Conservation (phyloP, 2,113 vertebrate genomes). For the Lucifuga dentata region DNA sequence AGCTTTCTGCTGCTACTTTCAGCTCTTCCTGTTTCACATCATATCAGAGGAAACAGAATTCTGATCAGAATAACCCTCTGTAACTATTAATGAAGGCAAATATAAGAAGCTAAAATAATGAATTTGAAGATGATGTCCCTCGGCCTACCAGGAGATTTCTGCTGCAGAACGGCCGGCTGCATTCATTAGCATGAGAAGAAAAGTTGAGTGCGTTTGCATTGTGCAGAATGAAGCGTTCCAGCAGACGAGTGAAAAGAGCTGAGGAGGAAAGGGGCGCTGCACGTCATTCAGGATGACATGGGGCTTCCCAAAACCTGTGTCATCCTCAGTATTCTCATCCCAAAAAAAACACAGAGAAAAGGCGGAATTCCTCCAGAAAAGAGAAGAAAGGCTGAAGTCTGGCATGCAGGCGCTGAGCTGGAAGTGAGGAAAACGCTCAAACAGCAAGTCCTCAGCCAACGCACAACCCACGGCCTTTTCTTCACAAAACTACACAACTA, state of each 20-base stretch:
- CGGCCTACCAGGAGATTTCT: conserved; percentile 61
- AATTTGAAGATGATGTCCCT: background rate
- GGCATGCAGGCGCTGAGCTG: conserved; percentile 44
- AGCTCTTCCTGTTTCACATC: too few species aligned
- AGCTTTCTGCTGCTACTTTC: too few species aligned
- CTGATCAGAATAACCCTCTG: too few species aligned
- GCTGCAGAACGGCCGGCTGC: conserved; percentile 78
- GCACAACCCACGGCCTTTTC: too few species aligned
- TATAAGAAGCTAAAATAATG: background rate
- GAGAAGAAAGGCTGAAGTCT: conserved; percentile 2
- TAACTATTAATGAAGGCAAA: too few species aligned
- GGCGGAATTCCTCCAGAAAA: background rate
- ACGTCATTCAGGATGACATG: conserved; percentile 85
- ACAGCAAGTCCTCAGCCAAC: conserved; percentile 73
- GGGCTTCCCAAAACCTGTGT: conserved; percentile 83
- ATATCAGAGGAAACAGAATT: too few species aligned
- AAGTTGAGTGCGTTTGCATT: conserved; percentile 93
- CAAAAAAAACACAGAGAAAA: background rate
- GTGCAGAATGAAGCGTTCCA: conserved; percentile 91
- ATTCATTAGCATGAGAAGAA: conserved; percentile 96
- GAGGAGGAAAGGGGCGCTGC: conserved; percentile 88
- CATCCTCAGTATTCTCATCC: too few species aligned
- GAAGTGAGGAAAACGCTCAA: conserved; percentile 70
- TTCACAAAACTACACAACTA: too few species aligned
- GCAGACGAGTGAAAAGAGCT: conserved; percentile 88